Evolutionary conservation across 1,140 invertebrate species (phyloP).

Genomic region (Panagrolaimus sp.): DNA sequence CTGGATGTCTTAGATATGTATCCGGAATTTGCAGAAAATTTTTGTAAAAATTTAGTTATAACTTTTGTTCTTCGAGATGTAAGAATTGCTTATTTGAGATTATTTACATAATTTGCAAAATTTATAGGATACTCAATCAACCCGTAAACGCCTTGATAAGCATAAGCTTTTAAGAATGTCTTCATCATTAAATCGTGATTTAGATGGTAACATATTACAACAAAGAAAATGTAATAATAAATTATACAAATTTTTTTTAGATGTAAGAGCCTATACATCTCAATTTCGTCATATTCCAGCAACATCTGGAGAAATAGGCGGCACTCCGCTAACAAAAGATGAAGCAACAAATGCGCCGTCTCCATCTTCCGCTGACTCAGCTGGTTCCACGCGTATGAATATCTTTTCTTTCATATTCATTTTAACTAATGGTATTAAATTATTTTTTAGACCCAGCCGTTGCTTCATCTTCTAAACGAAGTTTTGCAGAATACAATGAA

Average conservation of each 20-base stretch:
- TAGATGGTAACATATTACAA: conserved; percentile 3
- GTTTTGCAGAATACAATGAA: neutral
- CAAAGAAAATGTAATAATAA: neutral
- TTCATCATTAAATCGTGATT: conserved; percentile 43
- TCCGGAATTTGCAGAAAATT: conserved; percentile 87
- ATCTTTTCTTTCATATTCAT: no score
- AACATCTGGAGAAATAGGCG: conserved; percentile 4
- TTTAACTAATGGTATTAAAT: neutral
- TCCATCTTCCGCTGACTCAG: neutral
- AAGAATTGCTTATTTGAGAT: conserved; percentile 73
- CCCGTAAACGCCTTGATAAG: conserved; percentile 30
- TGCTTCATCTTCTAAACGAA: neutral
- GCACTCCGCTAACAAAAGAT: neutral
- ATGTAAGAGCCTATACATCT: conserved; percentile 48
- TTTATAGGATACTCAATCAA: conserved; percentile 63
- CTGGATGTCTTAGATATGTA: conserved; percentile 94
- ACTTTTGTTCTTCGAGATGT: conserved; percentile 93
- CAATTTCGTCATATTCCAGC: conserved; percentile 33
- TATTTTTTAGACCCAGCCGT: neutral
- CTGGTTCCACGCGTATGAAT: no score
- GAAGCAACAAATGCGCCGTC: conserved; percentile 25
- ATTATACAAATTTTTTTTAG: conserved; percentile 22
- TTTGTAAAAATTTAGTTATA: conserved; percentile 84
- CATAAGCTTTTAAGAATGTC: conserved; percentile 53
- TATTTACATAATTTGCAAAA: conserved; percentile 65